Conservation (phyloP, 2,888 invertebrate genomes). For the Celastrina argiolus region DNA sequence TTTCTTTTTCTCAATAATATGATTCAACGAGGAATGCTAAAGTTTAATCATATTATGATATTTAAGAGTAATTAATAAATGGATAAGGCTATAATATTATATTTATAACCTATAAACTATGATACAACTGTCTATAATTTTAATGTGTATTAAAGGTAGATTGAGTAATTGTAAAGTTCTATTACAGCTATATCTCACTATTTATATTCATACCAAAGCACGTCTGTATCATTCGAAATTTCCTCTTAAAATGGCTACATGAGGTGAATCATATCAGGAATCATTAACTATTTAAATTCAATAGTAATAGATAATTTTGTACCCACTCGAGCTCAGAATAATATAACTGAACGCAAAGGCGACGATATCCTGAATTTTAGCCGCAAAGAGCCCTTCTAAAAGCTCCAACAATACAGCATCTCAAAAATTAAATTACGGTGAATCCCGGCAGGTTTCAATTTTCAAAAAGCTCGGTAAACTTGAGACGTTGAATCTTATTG, state of each 20-base stretch:
- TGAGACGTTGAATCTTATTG: constrained; percentile 49
- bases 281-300: too few species aligned
- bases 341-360: constrained; percentile 33
- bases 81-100: too few species aligned
- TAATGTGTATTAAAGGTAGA: too few species aligned
- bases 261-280: not conserved
- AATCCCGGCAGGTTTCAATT: constrained; percentile 65
- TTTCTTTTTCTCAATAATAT: too few species aligned
- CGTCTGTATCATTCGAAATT: too few species aligned
- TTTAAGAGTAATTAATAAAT: too few species aligned
- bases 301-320: too few species aligned
- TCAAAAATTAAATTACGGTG: constrained; percentile 70
- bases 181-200: not conserved
- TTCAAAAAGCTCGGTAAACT: constrained; percentile 52
- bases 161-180: not conserved
- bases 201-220: not conserved
- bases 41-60: too few species aligned
- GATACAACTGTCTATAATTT: too few species aligned
- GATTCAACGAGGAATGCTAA: too few species aligned
- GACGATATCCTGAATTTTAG: constrained; percentile 44
- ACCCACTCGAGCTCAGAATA: constrained; percentile 30
- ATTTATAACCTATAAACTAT: too few species aligned
- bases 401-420: constrained; percentile 61
- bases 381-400: constrained; percentile 52
- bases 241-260: too few species aligned